Base-by-base conservation (phyloP, 2,797 vertebrate genomes). In the Trachurus trachurus region DNA sequence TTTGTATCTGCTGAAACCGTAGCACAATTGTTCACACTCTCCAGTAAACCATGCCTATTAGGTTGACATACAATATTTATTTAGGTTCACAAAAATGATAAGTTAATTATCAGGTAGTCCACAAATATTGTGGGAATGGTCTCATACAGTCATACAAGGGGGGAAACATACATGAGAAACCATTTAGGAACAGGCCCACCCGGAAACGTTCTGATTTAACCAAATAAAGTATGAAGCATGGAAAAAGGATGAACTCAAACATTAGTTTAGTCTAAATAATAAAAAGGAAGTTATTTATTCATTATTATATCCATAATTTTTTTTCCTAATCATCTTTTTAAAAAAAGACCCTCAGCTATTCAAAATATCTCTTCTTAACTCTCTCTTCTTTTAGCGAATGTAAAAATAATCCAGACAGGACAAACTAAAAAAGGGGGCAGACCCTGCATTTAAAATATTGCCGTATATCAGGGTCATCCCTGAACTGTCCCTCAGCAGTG, bases 91-190 rank as follows among this genome's bases (percentile, higher is more conserved):
- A 96, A 95, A 96, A 96, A 96, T 95, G 96, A 96, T 96, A 96
- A 96, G 95, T 96, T 96, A 96, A 96, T 96, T 95, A 96, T 96
- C 95, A 96, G 95, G 95, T 96, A 96, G 95, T 96, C 96, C 96
- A 96, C 96, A 96, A 96, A 96, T 96, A 96, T 96, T 96, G 95
- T 96, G 96, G 96, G 95, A 96, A 96, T 95, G 94, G 93, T 94
- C 95, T 95, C 95, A 96, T 95, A 96, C 94, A 95, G 95, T 94
- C 96, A 95, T 93, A 96, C 93, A 92, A 88, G 92, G 91, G 92
- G 91, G 88, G 85, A 88, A 92, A 94, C 93, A 87, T 92, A 95
- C 92, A 94, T 93, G 93, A 94, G 93, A 95, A 95, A 93, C 92
- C 92, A 88, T 95, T 93, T 88, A 93, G 92, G 94, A 94, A 94